phyloP scores from a whole-genome alignment of 2,888 invertebrate species.

The Sympetrum striolatum region DNA sequence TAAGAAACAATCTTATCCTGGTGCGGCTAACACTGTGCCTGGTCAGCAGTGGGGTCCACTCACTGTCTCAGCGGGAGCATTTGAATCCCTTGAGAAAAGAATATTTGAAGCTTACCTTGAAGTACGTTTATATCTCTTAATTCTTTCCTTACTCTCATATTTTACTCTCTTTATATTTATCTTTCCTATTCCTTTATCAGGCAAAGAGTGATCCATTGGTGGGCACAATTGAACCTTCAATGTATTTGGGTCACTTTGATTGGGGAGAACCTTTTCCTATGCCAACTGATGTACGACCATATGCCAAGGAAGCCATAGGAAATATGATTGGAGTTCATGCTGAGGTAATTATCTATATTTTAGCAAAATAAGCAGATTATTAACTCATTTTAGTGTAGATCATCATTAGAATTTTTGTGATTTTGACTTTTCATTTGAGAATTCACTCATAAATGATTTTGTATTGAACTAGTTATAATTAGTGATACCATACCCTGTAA shows the following conservation, averaged over 20 bases:
- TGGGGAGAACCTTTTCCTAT: slow-evolving; percentile 74
- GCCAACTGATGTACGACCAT: slow-evolving; percentile 76
- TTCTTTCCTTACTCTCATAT: not conserved
- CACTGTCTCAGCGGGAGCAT: slow-evolving; percentile 62
- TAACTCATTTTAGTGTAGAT: no score
- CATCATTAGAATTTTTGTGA: no score
- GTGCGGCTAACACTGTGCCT: slow-evolving; percentile 62
- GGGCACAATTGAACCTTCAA: slow-evolving; percentile 94
- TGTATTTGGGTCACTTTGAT: slow-evolving; percentile 90
- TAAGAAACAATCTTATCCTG: slow-evolving; percentile 74
- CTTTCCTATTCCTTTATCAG: slow-evolving; percentile 63
- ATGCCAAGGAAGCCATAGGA: slow-evolving; percentile 86
- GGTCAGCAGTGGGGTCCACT: slow-evolving; percentile 63
- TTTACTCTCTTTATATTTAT: not conserved
- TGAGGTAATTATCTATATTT: slow-evolving; percentile 66
- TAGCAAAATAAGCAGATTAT: no score
- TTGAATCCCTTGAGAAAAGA: slow-evolving; percentile 55
- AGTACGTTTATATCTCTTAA: not conserved
- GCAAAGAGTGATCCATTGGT: slow-evolving; percentile 93
- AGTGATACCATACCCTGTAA: no score
- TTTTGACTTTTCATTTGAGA: no score
- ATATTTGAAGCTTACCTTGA: slow-evolving; percentile 70
- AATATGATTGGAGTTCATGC: slow-evolving; percentile 81
- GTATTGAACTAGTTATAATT: no score
- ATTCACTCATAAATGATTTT: no score